phyloP scores from a whole-genome alignment of 2,888 invertebrate species.

The Chrysotoxum bicinctum region DNA sequence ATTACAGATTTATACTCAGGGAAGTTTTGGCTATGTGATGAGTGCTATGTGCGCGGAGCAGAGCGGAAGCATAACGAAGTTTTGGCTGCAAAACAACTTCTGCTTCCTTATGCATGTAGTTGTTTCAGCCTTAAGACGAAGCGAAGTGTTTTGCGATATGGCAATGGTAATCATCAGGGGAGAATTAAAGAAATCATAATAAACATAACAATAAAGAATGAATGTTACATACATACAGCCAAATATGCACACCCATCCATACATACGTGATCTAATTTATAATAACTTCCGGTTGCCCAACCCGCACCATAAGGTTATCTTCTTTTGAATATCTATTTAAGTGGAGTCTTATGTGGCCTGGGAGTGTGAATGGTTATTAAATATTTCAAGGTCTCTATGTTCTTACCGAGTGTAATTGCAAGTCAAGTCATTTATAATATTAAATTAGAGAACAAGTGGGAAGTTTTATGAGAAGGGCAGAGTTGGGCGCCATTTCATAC shows the following conservation, averaged over 20 bases:
- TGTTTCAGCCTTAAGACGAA: conserved; percentile 11
- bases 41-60: neutral
- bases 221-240: neutral
- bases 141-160: conserved; percentile 38
- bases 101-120: neutral
- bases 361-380: conserved; percentile 1
- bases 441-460: conserved; percentile 53
- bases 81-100: conserved; percentile 16
- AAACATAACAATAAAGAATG: conserved; percentile 68
- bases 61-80: conserved; percentile 9
- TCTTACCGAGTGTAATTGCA: conserved; percentile 52
- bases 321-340: conserved; percentile 17
- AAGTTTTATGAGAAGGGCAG: conserved; percentile 39
- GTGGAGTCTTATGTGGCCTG: neutral
- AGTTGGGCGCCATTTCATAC: conserved; percentile 39
- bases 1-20: conserved; percentile 58
- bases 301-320: neutral
- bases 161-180: conserved; percentile 61
- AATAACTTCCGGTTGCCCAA: conserved; percentile 38
- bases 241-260: conserved; percentile 6
- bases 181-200: conserved; percentile 68
- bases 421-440: conserved; percentile 61
- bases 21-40: conserved; percentile 21
- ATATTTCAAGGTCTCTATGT: conserved; percentile 17
- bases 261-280: conserved; percentile 62